Evolutionary conservation across 2,113 vertebrate genomes (phyloP).

Genomic region (Phaethon lepturus): DNA sequence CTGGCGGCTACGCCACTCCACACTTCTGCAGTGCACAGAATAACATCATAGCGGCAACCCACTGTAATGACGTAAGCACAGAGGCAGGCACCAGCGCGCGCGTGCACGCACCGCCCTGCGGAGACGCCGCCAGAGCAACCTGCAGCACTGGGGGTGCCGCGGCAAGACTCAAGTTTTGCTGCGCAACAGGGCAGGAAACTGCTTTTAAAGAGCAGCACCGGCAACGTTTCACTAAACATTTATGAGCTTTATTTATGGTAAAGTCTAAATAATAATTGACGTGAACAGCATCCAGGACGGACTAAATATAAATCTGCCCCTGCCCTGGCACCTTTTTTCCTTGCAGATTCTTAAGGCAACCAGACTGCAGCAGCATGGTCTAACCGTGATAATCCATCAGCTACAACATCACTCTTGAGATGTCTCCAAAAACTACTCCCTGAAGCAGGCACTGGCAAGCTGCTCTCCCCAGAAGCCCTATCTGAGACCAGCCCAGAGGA

Average conservation of each 20-base stretch:
- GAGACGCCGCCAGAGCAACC: not conserved
- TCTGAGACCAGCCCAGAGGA: not conserved
- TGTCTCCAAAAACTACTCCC: not conserved
- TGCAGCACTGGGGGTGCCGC: not conserved
- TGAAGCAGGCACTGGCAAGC: not conserved
- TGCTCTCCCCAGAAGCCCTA: not conserved
- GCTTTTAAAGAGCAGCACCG: not conserved
- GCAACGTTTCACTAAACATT: not conserved
- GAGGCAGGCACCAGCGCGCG: rapidly evolving
- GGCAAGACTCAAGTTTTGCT: not conserved
- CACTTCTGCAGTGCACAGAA: not conserved
- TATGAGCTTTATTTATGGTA: not conserved
- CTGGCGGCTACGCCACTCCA: not conserved
- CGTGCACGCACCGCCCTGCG: rapidly evolving
- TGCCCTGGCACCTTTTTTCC: not conserved
- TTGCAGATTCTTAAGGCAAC: not conserved
- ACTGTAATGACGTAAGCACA: not conserved
- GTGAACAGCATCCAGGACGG: rapidly evolving
- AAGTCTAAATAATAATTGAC: not conserved
- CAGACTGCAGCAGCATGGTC: not conserved
- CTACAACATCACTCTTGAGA: not conserved
- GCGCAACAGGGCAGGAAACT: not conserved
- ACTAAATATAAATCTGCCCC: not conserved
- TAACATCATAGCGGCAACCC: rapidly evolving
- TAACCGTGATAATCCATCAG: rapidly evolving